Evolutionary conservation across 2,113 vertebrate species (phyloP).

Genomic region (Rhombomys opimus): DNA sequence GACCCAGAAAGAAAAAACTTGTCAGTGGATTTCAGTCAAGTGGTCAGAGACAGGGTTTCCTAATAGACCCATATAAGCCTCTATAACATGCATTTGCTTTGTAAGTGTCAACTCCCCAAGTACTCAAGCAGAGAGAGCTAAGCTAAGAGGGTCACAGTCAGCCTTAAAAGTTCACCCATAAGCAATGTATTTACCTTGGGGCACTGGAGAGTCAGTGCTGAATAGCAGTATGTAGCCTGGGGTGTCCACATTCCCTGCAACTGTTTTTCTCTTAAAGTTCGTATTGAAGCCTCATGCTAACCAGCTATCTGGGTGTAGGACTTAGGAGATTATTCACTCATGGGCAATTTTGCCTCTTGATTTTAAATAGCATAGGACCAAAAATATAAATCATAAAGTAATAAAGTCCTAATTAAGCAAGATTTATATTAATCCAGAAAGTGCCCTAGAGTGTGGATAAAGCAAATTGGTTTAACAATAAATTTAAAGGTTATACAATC

Average conservation of each 20-base stretch:
- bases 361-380: not conserved
- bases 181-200: not conserved
- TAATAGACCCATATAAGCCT: not conserved
- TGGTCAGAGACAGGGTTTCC: not conserved
- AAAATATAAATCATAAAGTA: constrained; percentile 30
- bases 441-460: not conserved
- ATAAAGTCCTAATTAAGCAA: constrained; percentile 29
- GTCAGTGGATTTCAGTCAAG: constrained; percentile 1
- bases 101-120: not conserved
- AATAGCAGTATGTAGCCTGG: not conserved
- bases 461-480: constrained; percentile 37
- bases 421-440: constrained; percentile 54
- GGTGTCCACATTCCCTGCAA: not conserved
- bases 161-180: not conserved
- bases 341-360: not conserved
- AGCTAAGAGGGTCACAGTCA: not conserved
- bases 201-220: not conserved
- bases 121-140: not conserved
- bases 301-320: not conserved
- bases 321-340: not conserved
- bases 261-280: not conserved
- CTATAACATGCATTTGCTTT: not conserved
- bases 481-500: constrained; percentile 40
- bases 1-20: not conserved
- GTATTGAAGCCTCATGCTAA: not conserved